Conservation (phyloP, 2,888 invertebrate genomes). For the Rhamphomyia laevipes region DNA sequence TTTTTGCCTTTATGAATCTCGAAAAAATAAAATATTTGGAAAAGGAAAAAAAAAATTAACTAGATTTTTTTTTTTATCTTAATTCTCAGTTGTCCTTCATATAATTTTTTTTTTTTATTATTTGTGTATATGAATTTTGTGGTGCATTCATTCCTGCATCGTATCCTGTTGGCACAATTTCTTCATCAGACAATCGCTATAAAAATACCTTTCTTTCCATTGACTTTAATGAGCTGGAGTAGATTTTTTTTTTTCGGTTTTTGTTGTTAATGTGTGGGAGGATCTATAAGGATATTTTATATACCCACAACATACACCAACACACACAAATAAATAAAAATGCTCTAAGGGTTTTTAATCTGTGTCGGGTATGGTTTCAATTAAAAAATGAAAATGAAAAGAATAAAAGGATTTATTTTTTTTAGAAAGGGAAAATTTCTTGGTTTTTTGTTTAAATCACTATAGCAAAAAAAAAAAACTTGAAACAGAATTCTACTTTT, state of each 20-base stretch:
- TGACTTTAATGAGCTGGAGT: conserved; percentile 9
- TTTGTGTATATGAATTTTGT: neutral
- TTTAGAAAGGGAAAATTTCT: too few species aligned
- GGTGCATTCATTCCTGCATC: neutral
- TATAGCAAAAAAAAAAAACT: too few species aligned
- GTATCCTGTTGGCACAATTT: conserved; percentile 5
- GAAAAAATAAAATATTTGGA: too few species aligned
- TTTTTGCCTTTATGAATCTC: too few species aligned
- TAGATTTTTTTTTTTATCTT: too few species aligned
- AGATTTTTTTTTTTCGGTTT: too few species aligned
- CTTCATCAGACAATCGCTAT: neutral
- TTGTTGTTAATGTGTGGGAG: too few species aligned
- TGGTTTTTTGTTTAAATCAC: too few species aligned
- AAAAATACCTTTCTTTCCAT: neutral
- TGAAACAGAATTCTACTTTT: too few species aligned
- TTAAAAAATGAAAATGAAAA: neutral
- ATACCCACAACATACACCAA: neutral
- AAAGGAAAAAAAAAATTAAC: too few species aligned
- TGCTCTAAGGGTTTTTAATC: conserved; percentile 14
- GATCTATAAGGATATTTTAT: too few species aligned
- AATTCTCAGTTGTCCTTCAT: neutral
- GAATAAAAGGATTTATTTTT: neutral
- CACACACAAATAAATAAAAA: neutral
- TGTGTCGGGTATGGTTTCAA: conserved; percentile 3
- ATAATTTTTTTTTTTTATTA: neutral